Evolutionary conservation across 2,888 invertebrate genomes (phyloP).

Genomic region (Phania funesta): DNA sequence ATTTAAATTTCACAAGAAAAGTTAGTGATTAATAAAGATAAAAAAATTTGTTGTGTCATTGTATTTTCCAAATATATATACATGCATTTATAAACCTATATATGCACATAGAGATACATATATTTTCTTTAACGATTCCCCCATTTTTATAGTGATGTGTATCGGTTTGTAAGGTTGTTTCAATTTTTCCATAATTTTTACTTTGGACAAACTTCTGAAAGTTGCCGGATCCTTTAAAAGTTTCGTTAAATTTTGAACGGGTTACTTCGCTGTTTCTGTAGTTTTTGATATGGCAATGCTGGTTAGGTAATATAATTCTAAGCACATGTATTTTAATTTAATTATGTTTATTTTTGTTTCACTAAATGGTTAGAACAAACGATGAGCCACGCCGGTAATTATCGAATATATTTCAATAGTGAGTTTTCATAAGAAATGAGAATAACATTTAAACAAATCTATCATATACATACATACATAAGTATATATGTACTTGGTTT

Average conservation of each 20-base stretch:
- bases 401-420: no score
- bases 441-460: no score
- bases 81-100: not conserved
- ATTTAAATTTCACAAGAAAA: constrained; percentile 45
- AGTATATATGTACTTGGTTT: no score
- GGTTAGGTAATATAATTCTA: no score
- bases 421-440: no score
- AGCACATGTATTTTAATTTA: no score
- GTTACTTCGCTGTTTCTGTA: not conserved
- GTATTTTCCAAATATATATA: constrained; percentile 35
- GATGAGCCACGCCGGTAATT: no score
- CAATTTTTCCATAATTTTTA: constrained; percentile 36
- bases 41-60: constrained; percentile 64
- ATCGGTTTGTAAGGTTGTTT: constrained; percentile 46
- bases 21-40: constrained; percentile 30
- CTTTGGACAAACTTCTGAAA: not conserved
- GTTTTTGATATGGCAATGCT: constrained; percentile 12
- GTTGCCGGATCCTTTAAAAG: constrained; percentile 20
- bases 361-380: no score
- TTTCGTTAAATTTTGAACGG: constrained; percentile 58
- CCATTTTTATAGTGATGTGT: constrained; percentile 37
- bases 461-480: no score
- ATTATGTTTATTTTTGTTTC: no score
- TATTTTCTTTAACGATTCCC: constrained; percentile 37
- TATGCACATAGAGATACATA: not conserved